Percentiles rank a stretch among this genome's conserved stretches.
Evolutionary conservation across 2,113 vertebrate genomes (phyloP).

Genomic region (Tachysurus vachellii): DNA sequence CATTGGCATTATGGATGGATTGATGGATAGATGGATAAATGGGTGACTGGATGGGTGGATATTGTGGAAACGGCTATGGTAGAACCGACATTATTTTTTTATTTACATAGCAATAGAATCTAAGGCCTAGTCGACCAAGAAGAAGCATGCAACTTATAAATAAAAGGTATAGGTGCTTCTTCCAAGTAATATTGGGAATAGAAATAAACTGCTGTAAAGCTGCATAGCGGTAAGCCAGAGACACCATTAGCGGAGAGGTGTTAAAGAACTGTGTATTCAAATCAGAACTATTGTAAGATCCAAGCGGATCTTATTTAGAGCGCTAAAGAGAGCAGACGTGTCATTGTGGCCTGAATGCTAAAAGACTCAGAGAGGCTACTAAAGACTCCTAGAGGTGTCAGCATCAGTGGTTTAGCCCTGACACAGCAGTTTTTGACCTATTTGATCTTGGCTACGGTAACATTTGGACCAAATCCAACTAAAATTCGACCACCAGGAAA

Average conservation of each 20-base stretch:
- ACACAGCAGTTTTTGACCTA: background rate
- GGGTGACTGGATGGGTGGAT: background rate
- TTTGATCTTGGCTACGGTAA: background rate
- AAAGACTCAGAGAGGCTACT: background rate
- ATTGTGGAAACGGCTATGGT: background rate
- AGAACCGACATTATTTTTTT: background rate
- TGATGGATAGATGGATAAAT: background rate
- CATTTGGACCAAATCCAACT: background rate
- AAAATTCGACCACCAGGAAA: background rate
- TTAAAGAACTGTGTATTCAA: background rate
- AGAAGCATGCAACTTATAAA: background rate
- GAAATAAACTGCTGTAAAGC: background rate
- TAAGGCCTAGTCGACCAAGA: background rate
- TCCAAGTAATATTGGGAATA: background rate
- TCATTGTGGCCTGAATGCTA: background rate
- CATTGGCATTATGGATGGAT: no score
- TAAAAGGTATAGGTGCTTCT: background rate
- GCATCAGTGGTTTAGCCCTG: background rate
- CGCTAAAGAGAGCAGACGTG: background rate
- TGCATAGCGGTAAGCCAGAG: background rate
- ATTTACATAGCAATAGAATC: background rate
- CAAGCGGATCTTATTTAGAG: background rate
- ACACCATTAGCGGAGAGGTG: background rate
- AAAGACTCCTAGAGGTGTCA: background rate
- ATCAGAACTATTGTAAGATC: background rate